Percentiles rank a stretch among this genome's conserved stretches.
Conservation (phyloP, 2,113 vertebrate species). For the Phocoena phocoena region DNA sequence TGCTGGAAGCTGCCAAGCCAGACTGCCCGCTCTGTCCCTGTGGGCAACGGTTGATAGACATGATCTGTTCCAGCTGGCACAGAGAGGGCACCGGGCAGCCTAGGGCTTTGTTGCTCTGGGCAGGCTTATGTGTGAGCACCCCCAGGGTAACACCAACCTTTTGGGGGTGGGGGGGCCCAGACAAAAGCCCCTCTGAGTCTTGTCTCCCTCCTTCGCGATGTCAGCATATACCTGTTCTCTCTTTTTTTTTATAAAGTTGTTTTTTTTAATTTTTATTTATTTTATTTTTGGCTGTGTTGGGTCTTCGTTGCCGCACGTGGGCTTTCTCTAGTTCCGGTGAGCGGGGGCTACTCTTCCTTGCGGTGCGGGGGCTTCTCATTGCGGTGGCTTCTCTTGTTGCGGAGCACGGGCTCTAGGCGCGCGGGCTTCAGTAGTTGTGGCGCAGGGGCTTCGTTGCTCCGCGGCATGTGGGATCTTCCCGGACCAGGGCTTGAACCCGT, state of each 20-base stretch:
- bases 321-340: no score
- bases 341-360: no score
- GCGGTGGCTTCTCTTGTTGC: no score
- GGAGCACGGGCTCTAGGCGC: no score
- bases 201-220: not conserved
- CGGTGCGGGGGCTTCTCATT: no score
- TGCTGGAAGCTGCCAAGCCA: not conserved
- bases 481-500: no score
- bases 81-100: not conserved
- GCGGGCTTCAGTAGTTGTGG: no score
- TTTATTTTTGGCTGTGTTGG: no score
- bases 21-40: not conserved
- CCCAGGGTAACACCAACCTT: not conserved
- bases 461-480: no score
- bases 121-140: not conserved
- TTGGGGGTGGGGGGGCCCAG: not conserved
- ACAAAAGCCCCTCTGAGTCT: not conserved
- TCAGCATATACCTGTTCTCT: not conserved
- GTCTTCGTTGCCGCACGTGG: no score
- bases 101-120: not conserved
- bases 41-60: not conserved
- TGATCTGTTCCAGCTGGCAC: not conserved
- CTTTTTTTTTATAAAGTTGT: no score
- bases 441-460: fast-evolving
- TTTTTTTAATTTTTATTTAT: no score